Evolutionary conservation across 2,113 vertebrate genomes (phyloP), one percentile per base, ranked within the genome.

Genomic region (Odontophorus gujanensis): DNA sequence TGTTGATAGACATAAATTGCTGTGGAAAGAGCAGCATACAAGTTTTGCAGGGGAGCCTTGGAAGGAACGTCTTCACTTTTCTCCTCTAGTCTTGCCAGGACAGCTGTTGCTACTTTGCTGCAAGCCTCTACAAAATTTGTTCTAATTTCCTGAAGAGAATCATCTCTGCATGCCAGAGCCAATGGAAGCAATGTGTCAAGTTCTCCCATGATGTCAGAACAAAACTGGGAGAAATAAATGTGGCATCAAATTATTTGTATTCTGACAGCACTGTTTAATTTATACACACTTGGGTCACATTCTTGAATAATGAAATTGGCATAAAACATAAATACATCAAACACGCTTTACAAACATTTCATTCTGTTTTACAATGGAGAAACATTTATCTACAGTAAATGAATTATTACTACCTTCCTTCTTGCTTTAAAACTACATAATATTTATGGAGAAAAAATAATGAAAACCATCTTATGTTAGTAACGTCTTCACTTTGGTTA

Each of bases 101-200:
- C 90, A 97, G 98, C 97, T 93, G 98, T 97, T 83, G 97, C 97
- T 81, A 98, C 98, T 97, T 98, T 98, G 95, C 97, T 97, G 91
- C 98, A 99, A 53, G 98, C 98, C 84, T 99, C 99, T 83, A 98
- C 97, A 88, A 99, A 99, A 97, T 98, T 98, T 81, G 95, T 97
- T 96, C 97, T 98, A 79, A 99, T 98, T 94, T 99, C 98, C 96
- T 98, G 98, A 89, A 99, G 97, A 92, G 97, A 97, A 95, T 97
- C 98, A 88, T 98, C 98, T 86, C 97, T 97, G 97, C 98, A 99
- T 76, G 98, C 98, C 95, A 98, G 95, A 90, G 98, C 99, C 97
- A 99, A 92, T 55, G 99, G 98, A 93, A 99, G 98, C 87, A 99
- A 96, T 79, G 97, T 97, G 96, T 99, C 99, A 78, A 99, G 96